A percentile compares a stretch with the other conserved stretches of the same genome.
These are phyloP conservation scores for Mactra quadrangularis DNA, from an alignment of 1,140 invertebrate genomes.

Conservation along the genomic window DNA sequence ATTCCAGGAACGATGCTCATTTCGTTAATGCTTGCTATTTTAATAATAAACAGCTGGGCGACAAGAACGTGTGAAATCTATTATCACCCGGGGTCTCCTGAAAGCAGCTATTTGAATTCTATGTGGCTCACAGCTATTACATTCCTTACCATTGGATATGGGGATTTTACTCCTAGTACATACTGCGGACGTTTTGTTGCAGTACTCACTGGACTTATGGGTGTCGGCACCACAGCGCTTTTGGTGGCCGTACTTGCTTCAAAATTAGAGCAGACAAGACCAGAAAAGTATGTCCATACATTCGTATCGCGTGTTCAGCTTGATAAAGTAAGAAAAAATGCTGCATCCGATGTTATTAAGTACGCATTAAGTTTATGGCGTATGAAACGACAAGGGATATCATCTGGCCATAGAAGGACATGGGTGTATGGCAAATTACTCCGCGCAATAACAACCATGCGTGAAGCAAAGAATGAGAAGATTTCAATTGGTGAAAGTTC, in stretches of 20 bases:
- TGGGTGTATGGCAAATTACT: constrained; percentile 71
- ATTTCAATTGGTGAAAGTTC: constrained; percentile 69
- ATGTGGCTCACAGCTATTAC: constrained; percentile 81
- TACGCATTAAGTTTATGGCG: constrained; percentile 72
- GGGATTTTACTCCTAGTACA: constrained; percentile 76
- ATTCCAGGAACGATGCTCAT: constrained; percentile 80
- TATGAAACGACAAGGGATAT: constrained; percentile 56
- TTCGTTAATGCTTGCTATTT: constrained; percentile 77
- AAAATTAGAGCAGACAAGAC: constrained; percentile 75
- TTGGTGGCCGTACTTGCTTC: constrained; percentile 80
- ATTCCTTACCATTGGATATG: constrained; percentile 80
- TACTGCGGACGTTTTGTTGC: constrained; percentile 78
- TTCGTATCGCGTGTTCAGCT: constrained; percentile 74
- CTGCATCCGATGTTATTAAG: constrained; percentile 75
- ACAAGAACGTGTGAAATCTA: constrained; percentile 80
- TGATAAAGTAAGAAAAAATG: constrained; percentile 71
- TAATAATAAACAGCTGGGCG: constrained; percentile 81
- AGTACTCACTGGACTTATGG: constrained; percentile 78
- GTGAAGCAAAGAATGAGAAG: constrained; percentile 71
- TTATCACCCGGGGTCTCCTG: constrained; percentile 68
- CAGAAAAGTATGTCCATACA: constrained; percentile 77
- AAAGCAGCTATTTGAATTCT: constrained; percentile 71
- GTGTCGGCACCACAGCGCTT: constrained; percentile 79
- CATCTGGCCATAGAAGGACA: constrained; percentile 55
- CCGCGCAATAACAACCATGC: constrained; percentile 69